Evolutionary conservation across 1,140 invertebrate genomes (phyloP).

Genomic region (Achatina immaculata): DNA sequence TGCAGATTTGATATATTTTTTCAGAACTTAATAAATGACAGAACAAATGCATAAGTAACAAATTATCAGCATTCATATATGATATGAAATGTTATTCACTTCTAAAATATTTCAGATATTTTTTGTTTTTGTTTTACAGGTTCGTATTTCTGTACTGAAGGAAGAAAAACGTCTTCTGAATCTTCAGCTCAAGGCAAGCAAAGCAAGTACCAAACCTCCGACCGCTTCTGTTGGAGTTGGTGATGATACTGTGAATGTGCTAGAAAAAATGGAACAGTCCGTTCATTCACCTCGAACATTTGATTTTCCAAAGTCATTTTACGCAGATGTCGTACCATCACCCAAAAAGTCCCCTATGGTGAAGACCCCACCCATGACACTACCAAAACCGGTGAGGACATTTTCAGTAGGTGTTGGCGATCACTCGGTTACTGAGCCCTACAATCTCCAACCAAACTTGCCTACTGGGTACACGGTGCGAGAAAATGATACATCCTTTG

Average conservation of each 20-base stretch:
- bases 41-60: too few species aligned
- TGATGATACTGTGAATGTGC: slow-evolving; percentile 55
- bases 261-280: neutral
- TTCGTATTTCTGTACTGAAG: slow-evolving; percentile 79
- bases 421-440: slow-evolving; percentile 60
- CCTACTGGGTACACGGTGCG: slow-evolving; percentile 49
- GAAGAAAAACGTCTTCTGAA: slow-evolving; percentile 81
- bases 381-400: slow-evolving; percentile 53
- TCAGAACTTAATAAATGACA: too few species aligned
- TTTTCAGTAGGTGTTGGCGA: slow-evolving; percentile 62
- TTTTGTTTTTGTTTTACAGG: slow-evolving; percentile 59
- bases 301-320: slow-evolving; percentile 19
- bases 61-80: too few species aligned
- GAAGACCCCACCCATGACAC: slow-evolving; percentile 52
- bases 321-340: slow-evolving; percentile 3
- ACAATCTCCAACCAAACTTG: slow-evolving; percentile 58
- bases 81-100: too few species aligned
- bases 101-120: too few species aligned
- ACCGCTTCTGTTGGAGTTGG: slow-evolving; percentile 67
- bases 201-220: slow-evolving; percentile 21
- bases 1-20: too few species aligned
- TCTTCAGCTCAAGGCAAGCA: slow-evolving; percentile 73
- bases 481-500: slow-evolving; percentile 53
- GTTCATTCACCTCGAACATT: neutral
- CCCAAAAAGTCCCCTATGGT: slow-evolving; percentile 34